These are phyloP conservation scores for Sebastes schlegelii DNA, from an alignment of 2,113 vertebrate genomes.

Conservation along the genomic window DNA sequence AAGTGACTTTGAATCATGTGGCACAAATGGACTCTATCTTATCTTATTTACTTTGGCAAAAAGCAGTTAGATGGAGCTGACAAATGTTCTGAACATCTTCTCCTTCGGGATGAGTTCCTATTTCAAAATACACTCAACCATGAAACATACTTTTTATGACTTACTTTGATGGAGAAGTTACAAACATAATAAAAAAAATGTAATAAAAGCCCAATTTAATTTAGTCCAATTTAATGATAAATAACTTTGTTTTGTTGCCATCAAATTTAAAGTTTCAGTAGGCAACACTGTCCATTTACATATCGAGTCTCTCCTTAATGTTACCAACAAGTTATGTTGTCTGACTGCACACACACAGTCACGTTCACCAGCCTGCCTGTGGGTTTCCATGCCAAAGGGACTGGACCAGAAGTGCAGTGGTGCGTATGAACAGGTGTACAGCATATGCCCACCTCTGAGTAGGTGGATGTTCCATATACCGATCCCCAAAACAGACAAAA, in stretches of 20 bases:
- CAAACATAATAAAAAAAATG: neutral
- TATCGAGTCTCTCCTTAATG: neutral
- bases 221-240: neutral
- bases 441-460: slow-evolving; percentile 21
- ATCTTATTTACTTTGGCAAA: slow-evolving; percentile 8
- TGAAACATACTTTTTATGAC: neutral
- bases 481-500: neutral
- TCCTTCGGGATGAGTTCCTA: neutral
- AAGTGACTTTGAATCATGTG: slow-evolving; percentile 43
- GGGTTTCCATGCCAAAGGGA: neutral
- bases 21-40: slow-evolving; percentile 9
- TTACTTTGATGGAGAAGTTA: neutral
- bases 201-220: neutral
- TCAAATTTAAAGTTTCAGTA: slow-evolving; percentile 8
- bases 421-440: slow-evolving; percentile 12
- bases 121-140: neutral
- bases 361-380: neutral
- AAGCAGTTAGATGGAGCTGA: neutral
- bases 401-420: neutral
- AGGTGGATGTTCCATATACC: neutral
- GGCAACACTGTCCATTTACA: neutral
- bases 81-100: neutral
- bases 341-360: neutral
- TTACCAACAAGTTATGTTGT: neutral
- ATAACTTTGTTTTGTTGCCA: neutral